A percentile compares a stretch with the other conserved stretches of the same genome.
phyloP scores from a whole-genome alignment of 1,140 invertebrate species.

The Neoseiulus cucumeris region DNA sequence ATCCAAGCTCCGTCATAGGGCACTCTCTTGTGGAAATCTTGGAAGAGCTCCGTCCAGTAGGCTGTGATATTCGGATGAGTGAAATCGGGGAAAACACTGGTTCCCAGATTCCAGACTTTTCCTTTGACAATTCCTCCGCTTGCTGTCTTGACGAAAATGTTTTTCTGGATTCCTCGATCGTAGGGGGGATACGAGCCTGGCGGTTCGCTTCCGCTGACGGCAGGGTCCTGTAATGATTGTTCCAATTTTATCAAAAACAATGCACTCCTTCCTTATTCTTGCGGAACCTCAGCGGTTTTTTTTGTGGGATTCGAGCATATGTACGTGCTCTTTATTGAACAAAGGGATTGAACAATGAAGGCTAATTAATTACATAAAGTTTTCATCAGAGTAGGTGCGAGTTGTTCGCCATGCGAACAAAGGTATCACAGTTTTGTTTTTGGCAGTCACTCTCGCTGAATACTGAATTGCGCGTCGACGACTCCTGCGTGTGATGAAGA shows the following conservation, averaged over 20 bases:
- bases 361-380: too few species aligned
- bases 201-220: slow-evolving; percentile 21
- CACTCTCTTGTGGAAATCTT: slow-evolving; percentile 38
- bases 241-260: not conserved
- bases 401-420: too few species aligned
- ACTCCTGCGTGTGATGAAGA: too few species aligned
- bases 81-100: slow-evolving; percentile 56
- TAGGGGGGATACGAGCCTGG: slow-evolving; percentile 23
- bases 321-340: too few species aligned
- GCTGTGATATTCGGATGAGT: slow-evolving; percentile 46
- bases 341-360: too few species aligned
- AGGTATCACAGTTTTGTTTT: too few species aligned
- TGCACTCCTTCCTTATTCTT: slow-evolving; percentile 22
- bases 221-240: slow-evolving; percentile 23
- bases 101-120: slow-evolving; percentile 19
- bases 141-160: slow-evolving; percentile 23
- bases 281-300: slow-evolving; percentile 33
- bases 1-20: slow-evolving; percentile 63
- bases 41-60: slow-evolving; percentile 53
- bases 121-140: slow-evolving; percentile 17
- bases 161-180: slow-evolving; percentile 21
- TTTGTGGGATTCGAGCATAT: too few species aligned
- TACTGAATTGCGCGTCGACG: too few species aligned
- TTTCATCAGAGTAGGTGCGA: too few species aligned
- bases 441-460: too few species aligned